phyloP scores from a whole-genome alignment of 2,888 invertebrate species.

The Protodeltote pygarga region DNA sequence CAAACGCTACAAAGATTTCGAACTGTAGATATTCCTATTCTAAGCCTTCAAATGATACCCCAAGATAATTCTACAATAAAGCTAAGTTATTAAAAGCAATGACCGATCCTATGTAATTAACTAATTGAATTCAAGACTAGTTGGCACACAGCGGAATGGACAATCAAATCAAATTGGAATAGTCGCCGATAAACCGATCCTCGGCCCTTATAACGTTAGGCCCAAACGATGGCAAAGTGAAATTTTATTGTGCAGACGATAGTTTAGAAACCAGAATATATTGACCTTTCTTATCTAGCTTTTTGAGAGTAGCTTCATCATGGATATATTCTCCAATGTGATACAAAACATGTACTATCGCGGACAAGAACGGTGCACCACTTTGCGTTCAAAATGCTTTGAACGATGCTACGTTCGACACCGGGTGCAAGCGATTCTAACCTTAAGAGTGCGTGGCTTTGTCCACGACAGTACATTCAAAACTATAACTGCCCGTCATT shows the following conservation, averaged over 20 bases:
- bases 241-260: conserved; percentile 21
- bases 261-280: conserved; percentile 2
- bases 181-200: conserved; percentile 38
- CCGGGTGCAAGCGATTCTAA: too few relatives aligned
- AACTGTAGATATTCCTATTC: too few relatives aligned
- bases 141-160: too few relatives aligned
- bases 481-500: too few relatives aligned
- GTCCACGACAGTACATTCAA: too few relatives aligned
- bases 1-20: too few relatives aligned
- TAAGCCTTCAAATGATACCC: too few relatives aligned
- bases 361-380: neutral
- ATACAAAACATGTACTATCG: neutral
- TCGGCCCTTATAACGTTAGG: conserved; percentile 34
- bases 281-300: neutral
- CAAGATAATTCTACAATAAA: neutral
- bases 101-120: conserved; percentile 28
- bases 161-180: conserved; percentile 42
- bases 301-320: neutral
- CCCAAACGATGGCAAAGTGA: conserved; percentile 35
- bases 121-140: conserved; percentile 40
- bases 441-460: too few relatives aligned
- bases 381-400: too few relatives aligned
- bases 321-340: neutral
- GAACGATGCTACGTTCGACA: too few relatives aligned
- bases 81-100: conserved; percentile 3